phyloP scores from a whole-genome alignment of 1,140 invertebrate genomes.

The Trachelipus rathkii region DNA sequence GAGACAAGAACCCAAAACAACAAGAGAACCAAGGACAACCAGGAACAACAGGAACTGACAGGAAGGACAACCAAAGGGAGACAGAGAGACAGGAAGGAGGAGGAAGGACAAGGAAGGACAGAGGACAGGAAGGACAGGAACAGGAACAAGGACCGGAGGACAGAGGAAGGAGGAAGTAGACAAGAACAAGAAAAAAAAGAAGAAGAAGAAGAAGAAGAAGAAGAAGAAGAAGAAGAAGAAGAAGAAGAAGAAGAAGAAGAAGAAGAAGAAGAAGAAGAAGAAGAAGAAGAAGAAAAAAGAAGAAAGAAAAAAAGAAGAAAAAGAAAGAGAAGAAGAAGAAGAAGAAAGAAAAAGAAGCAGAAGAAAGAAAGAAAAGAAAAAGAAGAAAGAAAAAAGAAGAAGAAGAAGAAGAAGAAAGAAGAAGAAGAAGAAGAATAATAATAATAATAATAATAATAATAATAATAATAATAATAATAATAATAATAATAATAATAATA shows the following conservation, averaged over 20 bases:
- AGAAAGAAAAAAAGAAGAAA: background rate
- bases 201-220: no score
- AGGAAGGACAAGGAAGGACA: background rate
- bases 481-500: constrained; percentile 12
- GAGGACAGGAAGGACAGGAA: background rate
- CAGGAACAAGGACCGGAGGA: background rate
- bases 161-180: no score
- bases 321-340: constrained; percentile 3
- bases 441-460: background rate
- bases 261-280: background rate
- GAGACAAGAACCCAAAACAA: background rate
- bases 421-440: background rate
- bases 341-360: no score
- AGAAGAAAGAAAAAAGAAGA: constrained; percentile 7
- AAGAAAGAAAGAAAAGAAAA: no score
- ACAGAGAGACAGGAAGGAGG: constrained; percentile 3
- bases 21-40: background rate
- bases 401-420: no score
- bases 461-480: constrained; percentile 7
- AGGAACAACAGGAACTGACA: background rate
- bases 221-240: constrained; percentile 1
- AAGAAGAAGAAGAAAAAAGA: background rate
- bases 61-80: constrained; percentile 9
- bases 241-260: background rate
- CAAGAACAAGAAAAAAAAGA: background rate